phyloP scores from a whole-genome alignment of 2,113 vertebrate species.

The Coptodon rendalli region DNA sequence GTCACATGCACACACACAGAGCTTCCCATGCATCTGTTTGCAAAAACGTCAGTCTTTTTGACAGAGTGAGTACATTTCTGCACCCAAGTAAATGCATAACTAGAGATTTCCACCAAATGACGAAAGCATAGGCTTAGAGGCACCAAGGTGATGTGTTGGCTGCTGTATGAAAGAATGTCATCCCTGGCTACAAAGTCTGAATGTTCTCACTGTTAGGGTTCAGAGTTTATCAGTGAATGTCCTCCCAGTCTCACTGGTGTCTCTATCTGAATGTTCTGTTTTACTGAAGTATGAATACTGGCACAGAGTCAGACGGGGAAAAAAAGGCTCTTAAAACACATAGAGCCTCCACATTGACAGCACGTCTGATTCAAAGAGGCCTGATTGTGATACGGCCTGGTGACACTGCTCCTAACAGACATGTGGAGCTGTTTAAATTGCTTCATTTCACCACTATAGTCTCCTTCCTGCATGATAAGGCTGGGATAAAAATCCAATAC shows the following conservation, averaged over 20 bases:
- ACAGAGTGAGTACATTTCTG: not conserved
- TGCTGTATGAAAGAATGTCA: conserved; percentile 18
- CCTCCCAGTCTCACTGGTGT: conserved; percentile 55
- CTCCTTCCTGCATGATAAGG: not conserved
- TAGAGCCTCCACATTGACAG: conserved; percentile 35
- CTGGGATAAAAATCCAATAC: conserved; percentile 7
- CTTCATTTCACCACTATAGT: conserved; percentile 15
- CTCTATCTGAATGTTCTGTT: conserved; percentile 65
- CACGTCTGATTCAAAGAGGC: conserved; percentile 12
- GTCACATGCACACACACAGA: not conserved
- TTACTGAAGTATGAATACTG: conserved; percentile 55
- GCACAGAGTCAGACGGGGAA: not conserved
- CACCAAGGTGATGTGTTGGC: not conserved
- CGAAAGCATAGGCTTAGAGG: not conserved
- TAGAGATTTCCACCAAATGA: not conserved
- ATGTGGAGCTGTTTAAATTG: conserved; percentile 36
- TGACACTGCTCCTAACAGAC: conserved; percentile 25
- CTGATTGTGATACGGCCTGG: conserved; percentile 30
- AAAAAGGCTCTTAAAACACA: conserved; percentile 32
- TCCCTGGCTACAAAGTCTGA: conserved; percentile 45
- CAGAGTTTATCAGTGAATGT: conserved; percentile 70
- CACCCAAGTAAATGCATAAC: not conserved
- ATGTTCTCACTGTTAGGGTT: conserved; percentile 67
- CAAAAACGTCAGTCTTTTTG: not conserved
- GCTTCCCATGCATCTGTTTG: not conserved